Percentiles rank a stretch among this genome's conserved stretches.
phyloP scores from a whole-genome alignment of 2,797 vertebrate species.

The Oophaga sylvatica region DNA sequence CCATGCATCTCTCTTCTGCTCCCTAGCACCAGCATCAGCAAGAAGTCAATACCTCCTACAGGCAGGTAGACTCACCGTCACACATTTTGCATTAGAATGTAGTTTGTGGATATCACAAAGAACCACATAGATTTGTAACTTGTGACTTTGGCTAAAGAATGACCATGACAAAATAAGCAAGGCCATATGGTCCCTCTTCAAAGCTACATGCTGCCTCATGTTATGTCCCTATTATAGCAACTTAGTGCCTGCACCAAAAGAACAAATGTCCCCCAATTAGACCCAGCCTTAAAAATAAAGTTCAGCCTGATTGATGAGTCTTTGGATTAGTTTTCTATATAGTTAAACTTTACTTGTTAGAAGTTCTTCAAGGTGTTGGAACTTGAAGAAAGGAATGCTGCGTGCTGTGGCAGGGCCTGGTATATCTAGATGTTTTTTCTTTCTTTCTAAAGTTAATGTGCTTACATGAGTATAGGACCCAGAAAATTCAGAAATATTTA shows the following conservation, averaged over 20 bases:
- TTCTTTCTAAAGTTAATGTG: background rate
- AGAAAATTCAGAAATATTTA: background rate
- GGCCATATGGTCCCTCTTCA: background rate
- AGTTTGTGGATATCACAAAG: background rate
- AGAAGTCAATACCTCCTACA: too few species aligned
- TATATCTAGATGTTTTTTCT: background rate
- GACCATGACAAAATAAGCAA: background rate
- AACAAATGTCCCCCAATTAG: background rate
- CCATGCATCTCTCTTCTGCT: too few species aligned
- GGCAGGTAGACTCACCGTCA: too few species aligned
- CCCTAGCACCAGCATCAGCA: too few species aligned
- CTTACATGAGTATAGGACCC: background rate
- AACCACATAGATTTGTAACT: background rate
- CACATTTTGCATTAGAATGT: background rate
- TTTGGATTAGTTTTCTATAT: background rate
- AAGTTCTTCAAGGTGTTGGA: background rate
- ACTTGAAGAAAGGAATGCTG: slow-evolving; percentile 24
- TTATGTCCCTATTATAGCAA: background rate
- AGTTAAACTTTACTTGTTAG: background rate
- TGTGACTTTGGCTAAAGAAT: background rate
- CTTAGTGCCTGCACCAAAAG: background rate
- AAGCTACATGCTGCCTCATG: background rate
- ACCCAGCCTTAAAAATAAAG: background rate
- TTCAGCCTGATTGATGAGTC: background rate
- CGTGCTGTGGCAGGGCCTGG: background rate